A percentile compares a stretch with the other conserved stretches of the same genome.
Conservation (phyloP, 1,140 invertebrate species). For the Cecropterus lyciades region DNA sequence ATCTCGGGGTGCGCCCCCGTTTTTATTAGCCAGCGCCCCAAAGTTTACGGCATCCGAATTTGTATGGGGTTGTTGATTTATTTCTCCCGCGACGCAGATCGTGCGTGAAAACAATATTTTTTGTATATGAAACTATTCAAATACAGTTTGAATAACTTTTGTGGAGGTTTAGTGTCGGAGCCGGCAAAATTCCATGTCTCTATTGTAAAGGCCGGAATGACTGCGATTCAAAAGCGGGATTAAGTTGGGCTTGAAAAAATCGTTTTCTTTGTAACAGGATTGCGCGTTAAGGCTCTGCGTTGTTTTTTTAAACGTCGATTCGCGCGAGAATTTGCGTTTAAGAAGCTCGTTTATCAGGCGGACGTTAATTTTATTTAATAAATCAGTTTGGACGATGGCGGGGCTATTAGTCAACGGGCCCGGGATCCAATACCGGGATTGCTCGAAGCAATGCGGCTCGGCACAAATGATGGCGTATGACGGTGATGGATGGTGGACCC, state of each 20-base stretch:
- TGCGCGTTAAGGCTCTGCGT: conserved; percentile 37
- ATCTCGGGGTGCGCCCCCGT: conserved; percentile 51
- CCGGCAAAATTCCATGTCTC: conserved; percentile 46
- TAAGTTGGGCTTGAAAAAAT: conserved; percentile 40
- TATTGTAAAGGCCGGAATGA: conserved; percentile 38
- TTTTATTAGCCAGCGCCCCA: conserved; percentile 66
- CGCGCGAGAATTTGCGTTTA: conserved; percentile 52
- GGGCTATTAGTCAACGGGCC: conserved; percentile 65
- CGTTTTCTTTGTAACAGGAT: conserved; percentile 37
- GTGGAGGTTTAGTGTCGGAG: conserved; percentile 43
- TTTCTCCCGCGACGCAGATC: conserved; percentile 51
- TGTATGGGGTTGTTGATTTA: conserved; percentile 61
- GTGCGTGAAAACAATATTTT: conserved; percentile 54
- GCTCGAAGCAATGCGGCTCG: conserved; percentile 51
- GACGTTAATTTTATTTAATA: conserved; percentile 78
- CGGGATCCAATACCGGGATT: conserved; percentile 61
- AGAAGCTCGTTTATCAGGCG: conserved; percentile 63
- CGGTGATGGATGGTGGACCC: conserved; percentile 64
- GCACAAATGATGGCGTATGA: conserved; percentile 67
- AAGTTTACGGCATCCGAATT: conserved; percentile 51
- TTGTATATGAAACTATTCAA: conserved; percentile 40
- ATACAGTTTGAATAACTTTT: conserved; percentile 52
- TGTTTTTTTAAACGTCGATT: conserved; percentile 39
- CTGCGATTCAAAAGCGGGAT: conserved; percentile 46
- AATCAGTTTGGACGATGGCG: conserved; percentile 65